A percentile compares a stretch with the other conserved stretches of the same genome.
Evolutionary conservation across 2,113 vertebrate genomes (phyloP).

Genomic region (Pionites leucogaster): DNA sequence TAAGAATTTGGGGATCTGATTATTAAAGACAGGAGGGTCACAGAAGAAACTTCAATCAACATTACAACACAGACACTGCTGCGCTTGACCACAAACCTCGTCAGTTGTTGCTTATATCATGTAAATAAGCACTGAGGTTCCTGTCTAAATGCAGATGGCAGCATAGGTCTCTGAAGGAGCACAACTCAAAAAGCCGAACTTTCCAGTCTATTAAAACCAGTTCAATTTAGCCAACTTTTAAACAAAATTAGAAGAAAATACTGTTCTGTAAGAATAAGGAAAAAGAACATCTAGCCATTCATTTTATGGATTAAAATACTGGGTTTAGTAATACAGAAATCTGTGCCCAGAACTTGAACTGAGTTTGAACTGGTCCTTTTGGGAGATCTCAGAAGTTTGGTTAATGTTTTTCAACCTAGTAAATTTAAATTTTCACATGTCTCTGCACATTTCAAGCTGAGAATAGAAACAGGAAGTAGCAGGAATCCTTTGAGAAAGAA

Average conservation of each 20-base stretch:
- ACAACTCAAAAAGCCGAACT: not conserved
- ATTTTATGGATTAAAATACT: not conserved
- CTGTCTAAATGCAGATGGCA: not conserved
- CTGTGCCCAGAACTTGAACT: slow-evolving; percentile 25
- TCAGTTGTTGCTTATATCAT: not conserved
- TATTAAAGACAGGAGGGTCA: not conserved
- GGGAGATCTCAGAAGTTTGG: slow-evolving; percentile 37
- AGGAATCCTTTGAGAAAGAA: slow-evolving; percentile 19
- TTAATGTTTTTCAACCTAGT: slow-evolving; percentile 46
- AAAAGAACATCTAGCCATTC: not conserved
- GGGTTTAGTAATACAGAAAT: not conserved
- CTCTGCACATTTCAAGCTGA: slow-evolving; percentile 2
- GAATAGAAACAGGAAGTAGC: slow-evolving; percentile 47
- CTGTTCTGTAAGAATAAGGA: not conserved
- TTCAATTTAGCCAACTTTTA: not conserved
- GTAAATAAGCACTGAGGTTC: not conserved
- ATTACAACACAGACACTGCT: not conserved
- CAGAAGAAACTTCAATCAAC: not conserved
- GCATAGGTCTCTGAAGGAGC: not conserved
- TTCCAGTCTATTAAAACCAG: not conserved
- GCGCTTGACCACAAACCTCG: not conserved
- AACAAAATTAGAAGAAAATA: not conserved
- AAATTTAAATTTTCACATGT: slow-evolving; percentile 44
- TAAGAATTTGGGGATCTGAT: not conserved
- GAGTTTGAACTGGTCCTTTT: not conserved